A percentile compares a stretch with the other conserved stretches of the same genome.
These are phyloP conservation scores for Homarus americanus DNA, from an alignment of 1,140 invertebrate species.

Conservation along the genomic window DNA sequence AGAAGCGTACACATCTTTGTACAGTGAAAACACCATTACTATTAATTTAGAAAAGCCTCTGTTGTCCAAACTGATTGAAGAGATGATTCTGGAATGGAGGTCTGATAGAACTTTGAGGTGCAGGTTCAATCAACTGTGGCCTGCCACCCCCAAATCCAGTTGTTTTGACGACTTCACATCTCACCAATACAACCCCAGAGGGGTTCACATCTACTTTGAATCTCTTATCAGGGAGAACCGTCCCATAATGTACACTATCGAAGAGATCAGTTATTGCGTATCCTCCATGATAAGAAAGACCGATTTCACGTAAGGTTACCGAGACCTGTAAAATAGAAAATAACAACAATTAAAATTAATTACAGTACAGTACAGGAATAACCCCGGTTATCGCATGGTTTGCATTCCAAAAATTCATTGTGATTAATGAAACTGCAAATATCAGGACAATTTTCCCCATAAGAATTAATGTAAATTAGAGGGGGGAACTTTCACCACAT, in stretches of 20 bases:
- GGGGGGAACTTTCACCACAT: too few relatives aligned
- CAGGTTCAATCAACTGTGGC: conserved; percentile 28
- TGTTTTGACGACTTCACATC: conserved; percentile 67
- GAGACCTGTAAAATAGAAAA: conserved; percentile 77
- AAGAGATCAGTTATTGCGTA: conserved; percentile 90
- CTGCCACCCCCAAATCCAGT: conserved; percentile 34
- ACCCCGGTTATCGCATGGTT: too few relatives aligned
- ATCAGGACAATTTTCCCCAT: too few relatives aligned
- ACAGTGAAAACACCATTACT: neutral
- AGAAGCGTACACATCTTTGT: neutral
- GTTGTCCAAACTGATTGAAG: conserved; percentile 41
- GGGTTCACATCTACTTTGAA: conserved; percentile 97
- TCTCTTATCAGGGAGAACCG: conserved; percentile 89
- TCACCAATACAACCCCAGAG: conserved; percentile 82
- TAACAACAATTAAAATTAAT: too few relatives aligned
- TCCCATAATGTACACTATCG: conserved; percentile 90
- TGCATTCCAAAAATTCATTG: too few relatives aligned
- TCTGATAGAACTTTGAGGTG: conserved; percentile 42
- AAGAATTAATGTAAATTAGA: too few relatives aligned
- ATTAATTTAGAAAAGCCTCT: conserved; percentile 6
- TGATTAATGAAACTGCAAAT: too few relatives aligned
- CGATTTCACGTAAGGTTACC: conserved; percentile 80
- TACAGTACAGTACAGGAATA: too few relatives aligned
- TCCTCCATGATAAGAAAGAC: conserved; percentile 84
- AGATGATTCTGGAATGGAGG: conserved; percentile 63